Conservation (phyloP, 2,888 invertebrate genomes). For the Drosophila setosimentum region DNA sequence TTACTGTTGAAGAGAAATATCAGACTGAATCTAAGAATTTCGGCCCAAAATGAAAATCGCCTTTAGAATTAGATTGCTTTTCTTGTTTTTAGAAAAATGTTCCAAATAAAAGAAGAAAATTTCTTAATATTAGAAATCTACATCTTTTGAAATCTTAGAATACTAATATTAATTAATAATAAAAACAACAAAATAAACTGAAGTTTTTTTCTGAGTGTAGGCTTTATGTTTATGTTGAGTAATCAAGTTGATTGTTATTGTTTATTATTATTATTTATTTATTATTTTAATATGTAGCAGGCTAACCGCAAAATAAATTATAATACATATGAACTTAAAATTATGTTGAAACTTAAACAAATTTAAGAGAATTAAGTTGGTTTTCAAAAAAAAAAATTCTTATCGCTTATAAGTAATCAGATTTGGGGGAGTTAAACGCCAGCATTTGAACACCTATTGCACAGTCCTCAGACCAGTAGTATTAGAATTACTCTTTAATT, state of each 20-base stretch:
- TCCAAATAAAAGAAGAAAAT: too few relatives aligned
- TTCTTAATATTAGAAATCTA: too few relatives aligned
- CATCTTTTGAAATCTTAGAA: not conserved
- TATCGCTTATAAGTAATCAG: not conserved
- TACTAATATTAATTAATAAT: not conserved
- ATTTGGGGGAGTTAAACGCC: conserved; percentile 58
- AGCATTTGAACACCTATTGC: conserved; percentile 69
- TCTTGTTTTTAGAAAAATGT: too few relatives aligned
- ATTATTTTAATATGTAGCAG: not conserved
- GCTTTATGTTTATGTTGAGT: not conserved
- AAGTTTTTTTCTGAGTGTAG: not conserved
- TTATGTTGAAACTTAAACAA: conserved; percentile 20
- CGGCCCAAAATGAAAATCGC: too few relatives aligned
- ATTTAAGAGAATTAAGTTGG: not conserved
- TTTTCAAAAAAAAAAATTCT: not conserved
- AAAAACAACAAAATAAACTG: not conserved
- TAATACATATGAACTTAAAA: conserved; percentile 1
- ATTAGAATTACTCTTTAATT: not conserved
- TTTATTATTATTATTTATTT: not conserved
- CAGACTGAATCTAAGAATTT: rapidly evolving
- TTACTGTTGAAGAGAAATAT: too few relatives aligned
- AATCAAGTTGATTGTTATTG: not conserved
- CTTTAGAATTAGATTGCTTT: not conserved
- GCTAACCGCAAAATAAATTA: not conserved
- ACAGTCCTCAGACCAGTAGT: conserved; percentile 24